Evolutionary conservation across 2,113 vertebrate genomes (phyloP), one percentile per base, ranked within the genome.

Genomic region (Bettongia penicillata): DNA sequence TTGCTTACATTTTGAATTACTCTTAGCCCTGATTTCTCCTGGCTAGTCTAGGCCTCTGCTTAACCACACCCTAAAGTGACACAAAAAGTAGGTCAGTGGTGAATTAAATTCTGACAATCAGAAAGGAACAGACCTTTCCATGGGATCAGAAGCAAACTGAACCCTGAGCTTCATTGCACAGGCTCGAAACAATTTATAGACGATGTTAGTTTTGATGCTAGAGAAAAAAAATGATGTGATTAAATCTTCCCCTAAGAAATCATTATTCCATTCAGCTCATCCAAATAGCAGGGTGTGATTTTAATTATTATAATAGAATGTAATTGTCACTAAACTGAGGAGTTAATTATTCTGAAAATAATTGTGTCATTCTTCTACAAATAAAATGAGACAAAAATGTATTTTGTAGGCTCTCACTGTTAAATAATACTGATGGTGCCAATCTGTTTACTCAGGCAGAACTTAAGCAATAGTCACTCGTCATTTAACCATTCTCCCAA

Each of bases 311-410:
- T 96, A 98, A 97, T 90, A 96, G 94, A 92, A 97, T 92, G 94
- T 92, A 98, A 98, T 97, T 97, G 97, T 97, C 96, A 97, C 94
- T 98, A 97, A 97, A 98, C 92, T 96, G 97, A 98, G 96, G 97
- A 98, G 96, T 95, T 98, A 97, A 97, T 98, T 98, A 98, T 98
- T 98, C 96, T 98, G 93, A 97, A 97, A 98, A 98, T 98, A 97
- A 98, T 97, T 96, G 77, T 98, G 92, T 51, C 89, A 95, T 98
- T 98, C 94, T 98, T 97, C 93, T 93, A 96, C 96, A 98, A 98
- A 97, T 95, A 97, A 98, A 98, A 98, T 93, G 93, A 97, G 94
- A 97, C 77, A 92, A 98, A 97, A 98, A 97, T 93, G 92, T 95
- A 95, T 98, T 98, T 98, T 98, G 92, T 97, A 43, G 92, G 91